Evolutionary conservation across 2,888 invertebrate species (phyloP).

Genomic region (Drosophila fulvimacula): DNA sequence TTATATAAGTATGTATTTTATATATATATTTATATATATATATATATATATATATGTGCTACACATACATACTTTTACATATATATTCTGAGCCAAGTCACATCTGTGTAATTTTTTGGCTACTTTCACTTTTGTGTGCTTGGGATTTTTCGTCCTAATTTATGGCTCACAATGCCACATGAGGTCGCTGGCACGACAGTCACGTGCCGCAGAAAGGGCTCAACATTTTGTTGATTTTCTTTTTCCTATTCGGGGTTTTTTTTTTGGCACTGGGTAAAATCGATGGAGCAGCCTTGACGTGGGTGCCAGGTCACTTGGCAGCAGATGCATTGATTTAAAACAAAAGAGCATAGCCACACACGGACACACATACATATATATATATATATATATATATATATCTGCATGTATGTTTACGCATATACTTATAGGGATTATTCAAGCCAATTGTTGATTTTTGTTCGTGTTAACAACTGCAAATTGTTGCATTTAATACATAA

Average conservation of each 20-base stretch:
- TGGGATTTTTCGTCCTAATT: slow-evolving; percentile 38
- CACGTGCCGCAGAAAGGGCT: slow-evolving; percentile 50
- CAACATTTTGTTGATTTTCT: slow-evolving; percentile 12
- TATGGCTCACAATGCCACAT: slow-evolving; percentile 46
- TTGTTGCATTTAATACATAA: no score
- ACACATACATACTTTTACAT: no score
- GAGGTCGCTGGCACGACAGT: slow-evolving; percentile 46
- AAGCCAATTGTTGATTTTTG: neutral
- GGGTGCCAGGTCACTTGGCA: slow-evolving; percentile 34
- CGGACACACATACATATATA: neutral
- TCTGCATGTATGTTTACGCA: neutral
- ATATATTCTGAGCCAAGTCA: slow-evolving; percentile 10
- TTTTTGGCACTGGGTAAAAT: slow-evolving; percentile 35
- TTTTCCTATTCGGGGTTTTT: neutral
- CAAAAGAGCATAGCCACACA: slow-evolving; percentile 24
- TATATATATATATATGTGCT: neutral
- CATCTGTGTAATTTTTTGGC: slow-evolving; percentile 42
- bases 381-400: no score
- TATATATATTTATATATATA: neutral
- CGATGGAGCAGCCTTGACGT: slow-evolving; percentile 46
- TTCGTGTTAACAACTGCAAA: neutral
- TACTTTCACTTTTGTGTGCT: slow-evolving; percentile 30
- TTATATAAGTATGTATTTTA: slow-evolving; percentile 16
- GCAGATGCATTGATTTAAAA: slow-evolving; percentile 53
- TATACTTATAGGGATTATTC: neutral